Evolutionary conservation across 1,140 invertebrate species (phyloP), one percentile per base, ranked within the genome.

Genomic region (Liolophura sinensis): DNA sequence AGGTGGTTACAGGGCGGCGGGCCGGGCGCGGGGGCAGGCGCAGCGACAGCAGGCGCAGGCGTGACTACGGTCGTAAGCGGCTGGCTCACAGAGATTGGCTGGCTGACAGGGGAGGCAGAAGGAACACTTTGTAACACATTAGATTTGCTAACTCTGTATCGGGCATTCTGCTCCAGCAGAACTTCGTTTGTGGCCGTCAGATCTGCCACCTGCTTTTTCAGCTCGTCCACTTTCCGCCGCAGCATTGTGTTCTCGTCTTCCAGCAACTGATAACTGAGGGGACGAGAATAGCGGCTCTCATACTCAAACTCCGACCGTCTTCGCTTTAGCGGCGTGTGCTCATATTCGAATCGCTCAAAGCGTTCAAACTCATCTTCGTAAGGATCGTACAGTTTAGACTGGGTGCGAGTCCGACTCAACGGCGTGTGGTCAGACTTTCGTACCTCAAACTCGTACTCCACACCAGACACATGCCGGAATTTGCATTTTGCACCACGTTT

Each of bases 131-230:
- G 74, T 24, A 78, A 69, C 51, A 72, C 68, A 31, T 73, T 75
- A 14, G 76, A 64, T 67, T 89, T 89, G 40, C 88, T 88, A 65
- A 92, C 87, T 57, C 92, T 85, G 62, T 92, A 82, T 57, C 91
- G 89, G 14, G 91, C 91, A 81, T 93, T 93, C 84, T 93, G 92
- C 72, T 92, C 91, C 57, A 93, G 77, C 0, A 93, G 85, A 79
- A 92, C 92, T 78, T 93, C 91, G 80, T 93, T 93, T 3, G 92
- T 91, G 9, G 91, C 91, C n/a, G 89, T 90, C 56, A 92, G 78
- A 78, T 92, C 90, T 46, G 87, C 86, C 4, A 90, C 88, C 80
- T 89, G 85, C 73, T 90, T 91, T 78, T 91, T 91, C 57, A 93
- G 79, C 72, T 92, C 91, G 52, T 91, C 90, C 60, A 93, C 88